A percentile compares a stretch with the other conserved stretches of the same genome.
Evolutionary conservation across 2,888 invertebrate genomes (phyloP).

Genomic region (Drosophila fulvimacula): DNA sequence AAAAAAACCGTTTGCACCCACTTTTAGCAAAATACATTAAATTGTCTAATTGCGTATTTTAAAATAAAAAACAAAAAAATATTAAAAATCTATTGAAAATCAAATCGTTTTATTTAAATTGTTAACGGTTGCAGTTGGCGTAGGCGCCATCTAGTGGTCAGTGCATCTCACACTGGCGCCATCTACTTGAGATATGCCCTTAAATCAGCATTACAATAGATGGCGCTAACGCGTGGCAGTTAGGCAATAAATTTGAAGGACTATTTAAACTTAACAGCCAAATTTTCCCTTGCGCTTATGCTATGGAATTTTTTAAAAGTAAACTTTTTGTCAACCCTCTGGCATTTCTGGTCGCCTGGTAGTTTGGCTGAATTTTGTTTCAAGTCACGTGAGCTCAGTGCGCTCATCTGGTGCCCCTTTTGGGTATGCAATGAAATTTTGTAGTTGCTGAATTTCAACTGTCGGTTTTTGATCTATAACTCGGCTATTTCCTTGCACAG

Average conservation of each 20-base stretch:
- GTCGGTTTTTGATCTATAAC: no score
- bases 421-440: constrained; percentile 1
- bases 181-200: not conserved
- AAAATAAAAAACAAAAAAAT: constrained; percentile 35
- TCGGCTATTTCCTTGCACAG: no score
- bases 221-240: constrained; percentile 10
- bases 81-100: constrained; percentile 12
- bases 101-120: constrained; percentile 10
- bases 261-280: not conserved
- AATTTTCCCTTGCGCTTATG: not conserved
- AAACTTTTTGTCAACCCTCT: not conserved
- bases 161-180: not conserved
- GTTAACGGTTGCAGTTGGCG: not conserved
- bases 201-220: not conserved
- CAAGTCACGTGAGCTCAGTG: not conserved
- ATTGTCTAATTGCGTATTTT: constrained; percentile 60
- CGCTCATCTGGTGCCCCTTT: not conserved
- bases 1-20: constrained; percentile 40
- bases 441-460: not conserved
- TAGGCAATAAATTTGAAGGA: not conserved
- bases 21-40: constrained; percentile 58
- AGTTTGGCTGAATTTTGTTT: not conserved
- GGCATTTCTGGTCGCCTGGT: not conserved
- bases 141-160: constrained; percentile 8
- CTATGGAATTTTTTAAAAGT: not conserved